These are phyloP conservation scores for Campoletis raptor DNA, from an alignment of 2,888 invertebrate genomes.

Conservation along the genomic window DNA sequence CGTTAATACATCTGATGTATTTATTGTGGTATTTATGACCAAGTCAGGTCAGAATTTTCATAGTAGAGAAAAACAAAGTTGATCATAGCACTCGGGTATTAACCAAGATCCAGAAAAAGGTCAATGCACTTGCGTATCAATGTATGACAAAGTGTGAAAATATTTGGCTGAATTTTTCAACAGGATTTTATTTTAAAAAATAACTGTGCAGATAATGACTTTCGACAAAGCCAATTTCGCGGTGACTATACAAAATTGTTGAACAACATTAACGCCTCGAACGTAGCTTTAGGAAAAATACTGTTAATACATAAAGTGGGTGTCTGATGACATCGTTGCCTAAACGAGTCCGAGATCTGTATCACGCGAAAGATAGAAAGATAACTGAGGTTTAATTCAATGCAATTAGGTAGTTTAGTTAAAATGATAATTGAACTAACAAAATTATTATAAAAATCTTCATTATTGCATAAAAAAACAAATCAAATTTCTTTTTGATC, in stretches of 20 bases:
- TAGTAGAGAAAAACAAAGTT: constrained; percentile 59
- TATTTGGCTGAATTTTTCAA: not conserved
- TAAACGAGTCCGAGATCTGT: constrained; percentile 8
- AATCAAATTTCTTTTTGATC: not conserved
- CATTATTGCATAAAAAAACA: not conserved
- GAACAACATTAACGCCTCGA: constrained; percentile 16
- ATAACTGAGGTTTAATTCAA: not conserved
- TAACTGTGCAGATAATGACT: not conserved
- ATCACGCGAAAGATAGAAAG: constrained; percentile 1
- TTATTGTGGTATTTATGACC: not conserved
- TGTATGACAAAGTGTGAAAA: constrained; percentile 10
- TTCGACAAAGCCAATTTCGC: not conserved
- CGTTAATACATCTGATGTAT: constrained; percentile 28
- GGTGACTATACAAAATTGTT: not conserved
- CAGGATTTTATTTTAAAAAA: not conserved
- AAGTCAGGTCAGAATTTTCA: constrained; percentile 2
- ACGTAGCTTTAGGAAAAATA: not conserved
- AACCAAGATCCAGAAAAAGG: constrained; percentile 9
- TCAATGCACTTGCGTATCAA: constrained; percentile 40
- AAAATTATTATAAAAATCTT: not conserved
- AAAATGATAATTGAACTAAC: not conserved
- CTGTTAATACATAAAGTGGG: not conserved
- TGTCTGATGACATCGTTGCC: constrained; percentile 3
- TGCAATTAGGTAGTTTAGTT: not conserved
- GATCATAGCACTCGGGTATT: constrained; percentile 66